Conservation (phyloP, 2,888 invertebrate genomes). For the Sturmia bella region DNA sequence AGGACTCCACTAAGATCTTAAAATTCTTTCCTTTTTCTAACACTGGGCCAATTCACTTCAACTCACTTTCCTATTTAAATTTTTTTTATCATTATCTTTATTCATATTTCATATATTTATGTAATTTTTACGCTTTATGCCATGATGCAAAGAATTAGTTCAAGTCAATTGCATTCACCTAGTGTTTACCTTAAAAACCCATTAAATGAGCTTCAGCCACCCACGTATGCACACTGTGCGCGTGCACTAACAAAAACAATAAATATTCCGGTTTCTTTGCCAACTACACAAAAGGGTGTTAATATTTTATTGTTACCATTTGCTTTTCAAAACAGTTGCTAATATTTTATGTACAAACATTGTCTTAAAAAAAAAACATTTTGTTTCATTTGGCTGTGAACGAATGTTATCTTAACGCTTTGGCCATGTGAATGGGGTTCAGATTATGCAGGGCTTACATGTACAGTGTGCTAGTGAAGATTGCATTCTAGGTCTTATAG, state of each 20-base stretch:
- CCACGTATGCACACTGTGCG: neutral
- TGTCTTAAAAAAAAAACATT: constrained; percentile 31
- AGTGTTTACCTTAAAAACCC: constrained; percentile 26
- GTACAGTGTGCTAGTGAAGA: neutral
- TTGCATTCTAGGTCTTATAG: constrained; percentile 4
- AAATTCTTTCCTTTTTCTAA: too few relatives aligned
- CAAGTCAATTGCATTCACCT: constrained; percentile 64
- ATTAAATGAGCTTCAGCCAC: neutral
- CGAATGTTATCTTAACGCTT: neutral
- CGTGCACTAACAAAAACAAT: constrained; percentile 63
- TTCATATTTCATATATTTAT: neutral
- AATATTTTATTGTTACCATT: constrained; percentile 8
- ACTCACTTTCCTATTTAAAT: too few relatives aligned
- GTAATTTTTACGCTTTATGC: constrained; percentile 29
- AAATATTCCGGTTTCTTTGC: constrained; percentile 47
- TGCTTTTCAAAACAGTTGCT: constrained; percentile 12
- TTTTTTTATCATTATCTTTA: too few relatives aligned
- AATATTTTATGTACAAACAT: constrained; percentile 47
- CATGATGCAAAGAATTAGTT: constrained; percentile 62
- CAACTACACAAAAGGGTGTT: constrained; percentile 40
- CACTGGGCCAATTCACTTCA: too few relatives aligned
- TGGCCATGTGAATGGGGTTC: constrained; percentile 34
- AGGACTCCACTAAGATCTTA: too few relatives aligned
- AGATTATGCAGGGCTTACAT: constrained; percentile 38
- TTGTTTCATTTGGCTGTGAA: constrained; percentile 30